phyloP scores from a whole-genome alignment of 2,888 invertebrate species.

The Ormyrus thymus region DNA sequence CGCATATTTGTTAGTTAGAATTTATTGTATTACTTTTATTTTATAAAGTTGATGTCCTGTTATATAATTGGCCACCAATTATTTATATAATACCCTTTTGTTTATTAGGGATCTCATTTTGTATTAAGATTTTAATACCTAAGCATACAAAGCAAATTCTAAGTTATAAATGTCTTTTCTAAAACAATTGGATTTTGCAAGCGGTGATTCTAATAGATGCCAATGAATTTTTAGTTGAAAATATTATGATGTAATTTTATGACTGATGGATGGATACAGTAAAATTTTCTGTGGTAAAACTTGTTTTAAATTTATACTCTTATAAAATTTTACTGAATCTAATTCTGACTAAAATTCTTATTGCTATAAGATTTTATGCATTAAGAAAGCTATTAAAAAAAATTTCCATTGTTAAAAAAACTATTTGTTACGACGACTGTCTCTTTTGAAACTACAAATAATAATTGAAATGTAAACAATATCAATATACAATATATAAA shows the following conservation, averaged over 20 bases:
- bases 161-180: constrained; percentile 21
- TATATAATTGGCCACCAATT: constrained; percentile 26
- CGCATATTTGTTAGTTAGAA: constrained; percentile 67
- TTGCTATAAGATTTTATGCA: background rate
- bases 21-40: constrained; percentile 30
- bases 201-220: no score
- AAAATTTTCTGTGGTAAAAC: background rate
- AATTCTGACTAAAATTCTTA: background rate
- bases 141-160: constrained; percentile 31
- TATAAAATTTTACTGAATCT: background rate
- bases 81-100: constrained; percentile 36
- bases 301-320: background rate
- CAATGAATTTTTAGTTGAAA: no score
- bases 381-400: no score
- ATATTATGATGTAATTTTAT: no score
- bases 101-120: constrained; percentile 38
- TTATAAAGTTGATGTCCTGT: constrained; percentile 42
- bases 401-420: background rate
- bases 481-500: constrained; percentile 20
- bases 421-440: constrained; percentile 27
- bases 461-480: constrained; percentile 20
- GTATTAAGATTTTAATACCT: constrained; percentile 39
- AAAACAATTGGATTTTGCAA: background rate
- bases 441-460: constrained; percentile 30
- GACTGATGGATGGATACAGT: no score